A percentile compares a stretch with the other conserved stretches of the same genome.
Conservation (phyloP, 2,888 invertebrate species). For the Apamea crenata region DNA sequence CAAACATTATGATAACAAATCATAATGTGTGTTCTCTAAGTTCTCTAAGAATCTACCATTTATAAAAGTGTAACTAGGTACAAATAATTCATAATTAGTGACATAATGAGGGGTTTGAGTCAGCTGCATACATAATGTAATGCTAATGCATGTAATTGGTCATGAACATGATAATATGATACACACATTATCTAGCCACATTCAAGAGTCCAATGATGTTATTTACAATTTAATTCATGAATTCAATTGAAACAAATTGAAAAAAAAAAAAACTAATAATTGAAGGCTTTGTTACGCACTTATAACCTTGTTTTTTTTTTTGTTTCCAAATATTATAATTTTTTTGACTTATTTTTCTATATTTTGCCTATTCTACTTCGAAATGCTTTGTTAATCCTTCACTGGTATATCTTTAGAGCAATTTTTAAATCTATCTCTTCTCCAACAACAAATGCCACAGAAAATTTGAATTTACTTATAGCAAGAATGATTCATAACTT, state of each 20-base stretch:
- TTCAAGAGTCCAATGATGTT: conserved; percentile 14
- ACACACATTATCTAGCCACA: conserved; percentile 20
- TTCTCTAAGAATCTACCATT: conserved; percentile 12
- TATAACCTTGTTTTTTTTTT: conserved; percentile 32
- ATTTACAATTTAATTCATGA: conserved; percentile 23
- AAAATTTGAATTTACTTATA: conserved; percentile 69
- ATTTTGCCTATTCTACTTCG: conserved; percentile 40
- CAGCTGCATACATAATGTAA: conserved; percentile 37
- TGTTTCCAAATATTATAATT: conserved; percentile 34
- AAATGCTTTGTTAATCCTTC: conserved; percentile 63
- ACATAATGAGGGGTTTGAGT: conserved; percentile 37
- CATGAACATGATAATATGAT: conserved; percentile 40
- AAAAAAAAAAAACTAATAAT: conserved; percentile 7
- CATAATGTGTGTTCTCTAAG: too few relatives aligned
- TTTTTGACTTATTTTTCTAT: conserved; percentile 43
- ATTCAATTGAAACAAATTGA: conserved; percentile 2
- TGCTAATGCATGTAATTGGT: conserved; percentile 41
- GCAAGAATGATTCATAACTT: conserved; percentile 68
- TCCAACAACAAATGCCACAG: conserved; percentile 65
- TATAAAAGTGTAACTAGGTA: conserved; percentile 21
- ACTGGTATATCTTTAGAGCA: conserved; percentile 65
- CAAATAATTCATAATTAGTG: conserved; percentile 35
- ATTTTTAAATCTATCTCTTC: conserved; percentile 62
- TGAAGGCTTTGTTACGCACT: conserved; percentile 28
- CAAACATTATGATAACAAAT: background rate